phyloP scores from a whole-genome alignment of 2,113 vertebrate species.

The Lepus timidus region DNA sequence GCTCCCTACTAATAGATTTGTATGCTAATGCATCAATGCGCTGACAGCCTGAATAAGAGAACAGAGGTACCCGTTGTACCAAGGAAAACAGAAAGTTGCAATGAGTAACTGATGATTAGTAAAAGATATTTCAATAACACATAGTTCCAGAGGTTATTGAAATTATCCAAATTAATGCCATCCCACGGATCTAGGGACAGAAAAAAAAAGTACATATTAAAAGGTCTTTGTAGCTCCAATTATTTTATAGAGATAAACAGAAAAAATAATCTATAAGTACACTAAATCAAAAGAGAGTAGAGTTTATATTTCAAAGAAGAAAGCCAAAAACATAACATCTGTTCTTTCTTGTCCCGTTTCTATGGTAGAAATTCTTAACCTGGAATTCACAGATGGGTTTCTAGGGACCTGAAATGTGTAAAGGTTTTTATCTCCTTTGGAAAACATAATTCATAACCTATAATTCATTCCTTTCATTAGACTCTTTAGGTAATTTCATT shows the following conservation, averaged over 20 bases:
- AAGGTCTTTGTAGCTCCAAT: not conserved
- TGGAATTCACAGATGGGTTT: not conserved
- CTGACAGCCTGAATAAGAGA: not conserved
- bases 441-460: not conserved
- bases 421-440: not conserved
- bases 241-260: not conserved
- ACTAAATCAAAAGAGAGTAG: not conserved
- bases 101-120: conserved; percentile 24
- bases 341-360: not conserved
- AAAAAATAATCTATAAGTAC: not conserved
- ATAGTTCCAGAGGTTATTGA: conserved; percentile 25
- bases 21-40: not conserved
- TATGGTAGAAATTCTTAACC: not conserved
- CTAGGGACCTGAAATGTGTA: not conserved
- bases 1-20: not conserved
- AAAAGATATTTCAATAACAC: conserved; percentile 39
- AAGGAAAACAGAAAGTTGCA: not conserved
- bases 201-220: conserved; percentile 37
- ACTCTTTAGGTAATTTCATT: not conserved
- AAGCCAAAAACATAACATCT: conserved; percentile 13
- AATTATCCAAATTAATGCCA: conserved; percentile 55
- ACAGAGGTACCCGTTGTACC: conserved; percentile 9
- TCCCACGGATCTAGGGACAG: not conserved
- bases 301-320: conserved; percentile 46
- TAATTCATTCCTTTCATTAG: not conserved